Conservation (phyloP, 2,113 vertebrate genomes). For the Phalacrocorax carbo region DNA sequence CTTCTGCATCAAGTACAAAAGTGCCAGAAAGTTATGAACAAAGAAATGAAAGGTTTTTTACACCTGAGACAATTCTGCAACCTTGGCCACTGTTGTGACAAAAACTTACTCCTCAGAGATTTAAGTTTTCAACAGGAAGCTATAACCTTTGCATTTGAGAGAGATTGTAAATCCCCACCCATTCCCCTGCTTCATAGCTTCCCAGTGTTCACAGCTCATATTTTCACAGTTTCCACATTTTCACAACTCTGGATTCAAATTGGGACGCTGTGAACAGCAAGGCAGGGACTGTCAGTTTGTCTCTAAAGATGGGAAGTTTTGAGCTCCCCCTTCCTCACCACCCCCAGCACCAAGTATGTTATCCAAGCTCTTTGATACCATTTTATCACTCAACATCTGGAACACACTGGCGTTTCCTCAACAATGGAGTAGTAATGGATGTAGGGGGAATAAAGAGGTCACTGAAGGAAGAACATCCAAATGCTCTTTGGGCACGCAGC, state of each 20-base stretch:
- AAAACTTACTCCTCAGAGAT: not conserved
- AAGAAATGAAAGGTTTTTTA: not conserved
- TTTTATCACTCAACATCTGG: conserved; percentile 9
- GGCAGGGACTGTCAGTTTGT: not conserved
- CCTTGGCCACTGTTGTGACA: not conserved
- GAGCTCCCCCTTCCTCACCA: not conserved
- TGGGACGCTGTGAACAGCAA: conserved; percentile 42
- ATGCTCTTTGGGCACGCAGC: not conserved
- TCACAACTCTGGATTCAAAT: conserved; percentile 46
- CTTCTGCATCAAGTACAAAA: not conserved
- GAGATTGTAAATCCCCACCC: not conserved
- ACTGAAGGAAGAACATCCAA: not conserved
- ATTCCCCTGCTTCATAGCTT: not conserved
- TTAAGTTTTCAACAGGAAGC: not conserved
- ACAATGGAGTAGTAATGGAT: not conserved
- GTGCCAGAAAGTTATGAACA: not conserved
- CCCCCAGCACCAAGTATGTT: not conserved
- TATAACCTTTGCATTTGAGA: not conserved
- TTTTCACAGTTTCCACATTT: conserved; percentile 52
- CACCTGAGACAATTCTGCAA: not conserved
- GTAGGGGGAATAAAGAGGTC: not conserved
- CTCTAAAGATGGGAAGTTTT: not conserved
- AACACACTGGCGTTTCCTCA: not conserved
- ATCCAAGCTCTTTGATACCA: not conserved
- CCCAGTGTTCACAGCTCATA: conserved; percentile 34